Base-by-base conservation (phyloP, 2,888 invertebrate species). In the Aspidiotus rigidus region DNA sequence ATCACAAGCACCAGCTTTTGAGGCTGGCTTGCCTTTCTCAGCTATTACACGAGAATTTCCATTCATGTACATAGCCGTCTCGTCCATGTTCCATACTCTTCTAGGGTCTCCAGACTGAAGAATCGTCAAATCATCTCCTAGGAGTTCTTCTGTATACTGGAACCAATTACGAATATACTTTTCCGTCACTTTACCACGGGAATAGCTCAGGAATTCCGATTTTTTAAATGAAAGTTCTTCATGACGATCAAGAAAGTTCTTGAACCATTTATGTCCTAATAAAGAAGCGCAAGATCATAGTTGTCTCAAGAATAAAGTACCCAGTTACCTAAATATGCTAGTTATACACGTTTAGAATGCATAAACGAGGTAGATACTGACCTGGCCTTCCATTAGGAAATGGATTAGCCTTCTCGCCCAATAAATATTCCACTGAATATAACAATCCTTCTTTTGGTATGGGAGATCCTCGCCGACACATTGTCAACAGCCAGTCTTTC, bases 1-100 rank as follows among this genome's bases (percentile, higher is more conserved):
- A 56, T 56, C 56, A 56, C 16, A n/a, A n/a, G 15, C n/a, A 10
- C 56, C 56, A 56, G 15, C 16, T 56, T 56, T 56, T 56, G 56
- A n/a, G 7, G 56, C 56, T 56, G 11, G 56, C 16, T 56, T 56
- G 11, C 56, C 56, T n/a, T 10, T 56, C 16, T 56, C 9, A 8
- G 11, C 56, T 56, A 56, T 56, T 10, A 56, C 56, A 10, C 16
- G 56, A 56, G n/a, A 10, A n/a, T 56, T 15, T 56, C n/a, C n/a
- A 15, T 56, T 56, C 56, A 56, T 10, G 15, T 56, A 56, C 16
- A 56, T 10, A n/a, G 56, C 11, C 8, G 56, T 56, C 16, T 56
- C 16, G 8, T 56, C 56, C 56, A 56, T 56, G 16, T 56, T 56
- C 56, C 56, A 56, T 15, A 56, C 15, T 10, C 56, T 8, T 15